Percentiles rank a stretch among this genome's conserved stretches.
phyloP scores from a whole-genome alignment of 2,888 invertebrate genomes.

The Calameuta pallipes region DNA sequence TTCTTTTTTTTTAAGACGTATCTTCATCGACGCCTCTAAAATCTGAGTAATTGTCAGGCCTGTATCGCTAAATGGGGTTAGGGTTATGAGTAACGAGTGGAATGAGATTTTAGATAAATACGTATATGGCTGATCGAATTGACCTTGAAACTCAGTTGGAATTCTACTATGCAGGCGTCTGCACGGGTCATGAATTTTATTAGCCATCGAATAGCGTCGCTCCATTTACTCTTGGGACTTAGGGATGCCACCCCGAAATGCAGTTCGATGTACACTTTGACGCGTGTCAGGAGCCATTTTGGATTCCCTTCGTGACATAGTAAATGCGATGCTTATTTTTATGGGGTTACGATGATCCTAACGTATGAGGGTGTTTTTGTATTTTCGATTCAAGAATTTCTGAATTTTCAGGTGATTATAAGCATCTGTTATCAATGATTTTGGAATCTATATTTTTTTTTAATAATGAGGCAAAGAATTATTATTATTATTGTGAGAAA shows the following conservation, averaged over 20 bases:
- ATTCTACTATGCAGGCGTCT: slow-evolving; percentile 17
- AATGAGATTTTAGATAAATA: not conserved
- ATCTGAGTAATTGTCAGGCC: not conserved
- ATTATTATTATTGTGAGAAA: not conserved
- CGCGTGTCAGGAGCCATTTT: slow-evolving; percentile 26
- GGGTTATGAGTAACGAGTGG: not conserved
- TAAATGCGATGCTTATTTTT: slow-evolving; percentile 26
- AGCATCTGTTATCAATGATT: no score
- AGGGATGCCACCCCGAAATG: slow-evolving; percentile 14
- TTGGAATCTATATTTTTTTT: not conserved
- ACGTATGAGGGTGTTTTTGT: no score
- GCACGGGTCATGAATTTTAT: slow-evolving; percentile 37
- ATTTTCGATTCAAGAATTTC: no score
- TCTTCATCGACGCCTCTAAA: not conserved
- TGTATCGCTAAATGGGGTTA: not conserved
- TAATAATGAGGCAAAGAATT: not conserved
- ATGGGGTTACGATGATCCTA: not conserved
- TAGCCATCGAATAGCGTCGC: slow-evolving; percentile 31
- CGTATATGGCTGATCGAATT: slow-evolving; percentile 1
- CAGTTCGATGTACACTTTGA: slow-evolving; percentile 15
- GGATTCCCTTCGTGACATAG: slow-evolving; percentile 22
- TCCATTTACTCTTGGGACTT: slow-evolving; percentile 37
- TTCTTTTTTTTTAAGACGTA: not conserved
- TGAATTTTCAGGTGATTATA: no score
- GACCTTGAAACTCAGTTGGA: slow-evolving; percentile 19